Base-by-base conservation (phyloP, 2,888 invertebrate species). In the Beris chalybata region DNA sequence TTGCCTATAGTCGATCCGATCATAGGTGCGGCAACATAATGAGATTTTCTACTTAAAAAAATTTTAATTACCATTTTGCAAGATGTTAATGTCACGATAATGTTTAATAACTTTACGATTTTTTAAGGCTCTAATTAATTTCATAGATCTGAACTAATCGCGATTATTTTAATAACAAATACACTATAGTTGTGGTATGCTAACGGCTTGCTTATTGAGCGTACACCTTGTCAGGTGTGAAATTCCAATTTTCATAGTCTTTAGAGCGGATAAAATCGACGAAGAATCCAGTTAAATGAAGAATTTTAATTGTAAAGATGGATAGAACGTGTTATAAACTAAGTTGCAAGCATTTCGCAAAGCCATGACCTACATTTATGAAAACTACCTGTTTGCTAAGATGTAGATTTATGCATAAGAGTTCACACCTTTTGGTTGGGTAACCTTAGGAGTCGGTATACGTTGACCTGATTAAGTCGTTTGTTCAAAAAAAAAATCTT, bases 41-140 rank as follows among this genome's bases (percentile, higher is more conserved):
- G 15, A 32, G 6, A 56, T 13, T 30, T 38, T 38, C 7, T 3
- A 3, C 9, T 38, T 22, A 22, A 22, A 22, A 7, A 38, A 38
- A 38, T 38, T 38, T 38, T 38, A 38, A 38, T 38, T 38, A 38
- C 5, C 47, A 30, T 58, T 12, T 15, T 13, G 7, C 56, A 50
- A 31, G 61, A 50, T 38, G 38, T 52, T 30, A 22, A 29, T 61
- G 61, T n/a, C 61, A 52, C 50, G 43, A n/a, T 52, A 61, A 50
- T 38, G 61, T 13, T 22, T 47, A 61, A 61, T 61, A 38, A 50
- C 31, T 29, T 50, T 52, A 22, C 38, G 38, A 59, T 48, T 50
- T 38, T 59, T 61, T 30, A 38, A 50, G 52, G 61, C 61, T 52
- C 61, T 50, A 50, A 52, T 61, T 61, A 61, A 61, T 50, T 61